Base-by-base conservation (phyloP, 2,113 vertebrate genomes). In the Tor tambroides region DNA sequence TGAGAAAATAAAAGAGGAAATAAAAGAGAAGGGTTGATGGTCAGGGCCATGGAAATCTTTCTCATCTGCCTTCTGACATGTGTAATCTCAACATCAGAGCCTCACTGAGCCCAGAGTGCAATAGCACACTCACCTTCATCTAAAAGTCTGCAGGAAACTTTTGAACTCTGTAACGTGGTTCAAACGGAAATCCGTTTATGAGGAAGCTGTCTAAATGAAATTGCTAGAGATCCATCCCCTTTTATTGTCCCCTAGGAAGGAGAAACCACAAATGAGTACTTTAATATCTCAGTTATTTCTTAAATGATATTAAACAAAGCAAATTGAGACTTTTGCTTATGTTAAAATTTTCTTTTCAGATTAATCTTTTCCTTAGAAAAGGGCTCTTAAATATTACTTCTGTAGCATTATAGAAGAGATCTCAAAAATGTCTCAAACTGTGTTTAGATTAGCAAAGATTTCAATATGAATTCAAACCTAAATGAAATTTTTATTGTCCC, bases 61-160 rank as follows among this genome's bases (percentile, higher is more conserved):
- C 59, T 67, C 71, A 83, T 83, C 86, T 76, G 71, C 56, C 35
- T 65, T 12, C n/a, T 67, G 86, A 87, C 94, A 94, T 93, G 93
- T 96, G 95, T 95, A 65, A 65, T 82, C 67, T 51, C 79, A 83
- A 82, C 71, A 51, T 76, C 59, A 74, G 51, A 80, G 51, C 81
- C 72, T 76, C 94, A 96, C 94, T 95, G 95, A 74, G 32, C 82
- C 82, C 46, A 59, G 46, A 84, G 82, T 56, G 82, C 82, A 84
- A 23, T 59, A 74, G 46, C 82, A 74, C 65, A 59, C 30, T 84
- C 67, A 74, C 82, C 67, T 84, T 84, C 69, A 84, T 59, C 69
- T 84, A 49, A 84, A 84, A 84, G 46, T 59, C 67, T 54, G 32
- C 28, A 46, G 82, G 49, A 84, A 84, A 84, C 69, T 84, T 84